phyloP scores from a whole-genome alignment of 2,888 invertebrate species.

The Heliconius charithonia region DNA sequence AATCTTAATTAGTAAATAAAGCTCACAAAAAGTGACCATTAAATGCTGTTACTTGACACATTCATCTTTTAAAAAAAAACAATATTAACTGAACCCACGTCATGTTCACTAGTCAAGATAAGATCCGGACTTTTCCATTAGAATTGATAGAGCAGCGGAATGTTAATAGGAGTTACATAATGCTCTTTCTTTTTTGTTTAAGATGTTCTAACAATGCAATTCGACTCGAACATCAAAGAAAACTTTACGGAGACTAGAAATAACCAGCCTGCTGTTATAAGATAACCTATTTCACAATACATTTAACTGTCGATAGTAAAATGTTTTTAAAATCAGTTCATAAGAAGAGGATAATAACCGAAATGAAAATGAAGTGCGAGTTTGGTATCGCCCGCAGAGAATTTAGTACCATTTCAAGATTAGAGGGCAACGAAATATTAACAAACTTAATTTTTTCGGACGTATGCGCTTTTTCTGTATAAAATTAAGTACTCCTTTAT shows the following conservation, averaged over 20 bases:
- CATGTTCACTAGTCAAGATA: conserved; percentile 25
- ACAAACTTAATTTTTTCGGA: too few species aligned
- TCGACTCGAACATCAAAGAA: conserved; percentile 24
- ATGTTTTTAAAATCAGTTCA: background rate
- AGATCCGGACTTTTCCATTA: conserved; percentile 21
- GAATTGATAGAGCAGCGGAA: conserved; percentile 1
- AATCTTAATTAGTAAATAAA: background rate
- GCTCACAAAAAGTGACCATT: conserved; percentile 16
- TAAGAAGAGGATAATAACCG: background rate
- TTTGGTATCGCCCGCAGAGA: background rate
- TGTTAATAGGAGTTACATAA: conserved; percentile 18
- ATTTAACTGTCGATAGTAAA: background rate
- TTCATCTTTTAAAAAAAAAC: conserved; percentile 22
- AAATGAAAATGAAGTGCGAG: background rate
- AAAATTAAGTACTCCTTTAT: too few species aligned
- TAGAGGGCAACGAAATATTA: too few species aligned
- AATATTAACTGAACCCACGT: conserved; percentile 15
- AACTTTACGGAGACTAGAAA: background rate
- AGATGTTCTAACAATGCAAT: background rate
- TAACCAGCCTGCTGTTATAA: background rate
- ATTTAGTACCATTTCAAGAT: background rate
- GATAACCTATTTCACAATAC: background rate
- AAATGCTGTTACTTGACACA: conserved; percentile 17
- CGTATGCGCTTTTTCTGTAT: too few species aligned
- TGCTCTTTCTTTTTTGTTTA: background rate